Evolutionary conservation across 2,113 vertebrate species (phyloP), one percentile per base, ranked within the genome.

Genomic region (Phalacrocorax aristotelis): DNA sequence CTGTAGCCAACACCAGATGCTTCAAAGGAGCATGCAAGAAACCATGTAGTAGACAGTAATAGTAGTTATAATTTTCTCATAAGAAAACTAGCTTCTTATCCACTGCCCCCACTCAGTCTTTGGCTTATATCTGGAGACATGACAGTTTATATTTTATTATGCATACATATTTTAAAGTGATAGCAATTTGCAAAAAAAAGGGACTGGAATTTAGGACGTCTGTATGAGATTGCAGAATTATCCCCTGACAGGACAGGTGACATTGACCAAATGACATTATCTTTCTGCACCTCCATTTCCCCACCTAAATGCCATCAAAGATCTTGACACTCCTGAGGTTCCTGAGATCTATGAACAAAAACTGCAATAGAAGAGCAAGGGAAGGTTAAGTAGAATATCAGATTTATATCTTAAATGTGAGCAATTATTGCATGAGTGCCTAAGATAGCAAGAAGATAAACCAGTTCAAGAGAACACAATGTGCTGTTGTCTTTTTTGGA

Each of bases 401-500:
- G 58, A 29, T 49, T 60, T 78, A 2, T 82, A 23, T 91, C 86
- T 75, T 70, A 49, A 92, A 84, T 36, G 26, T 16, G 13, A 94
- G 21, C 32, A 84, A 61, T 84, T 79, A 82, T 89, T 93, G 76
- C 57, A 95, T 21, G 25, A 94, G 58, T 26, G 19, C 55, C 60
- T 91, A 54, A 80, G 78, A 76, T 18, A 55, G 27, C 0, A 21
- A 79, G n/a, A 89, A 76, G 70, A 92, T 94, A 79, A 89, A 77
- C 36, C 21, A 49, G 62, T 77, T 69, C 42, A 91, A 61, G 65
- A 71, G 95, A 94, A 96, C 85, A 86, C 38, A 89, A 40, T 84
- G 92, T 95, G 77, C 91, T 89, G 86, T 92, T 96, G 72, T 89
- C 34, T 93, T n/a, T 92, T 84, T 89, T 79, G 44, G 83, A 46